Evolutionary conservation across 2,113 vertebrate species (phyloP), one percentile per base, ranked within the genome.

Genomic region (Tympanuchus pallidicinctus): DNA sequence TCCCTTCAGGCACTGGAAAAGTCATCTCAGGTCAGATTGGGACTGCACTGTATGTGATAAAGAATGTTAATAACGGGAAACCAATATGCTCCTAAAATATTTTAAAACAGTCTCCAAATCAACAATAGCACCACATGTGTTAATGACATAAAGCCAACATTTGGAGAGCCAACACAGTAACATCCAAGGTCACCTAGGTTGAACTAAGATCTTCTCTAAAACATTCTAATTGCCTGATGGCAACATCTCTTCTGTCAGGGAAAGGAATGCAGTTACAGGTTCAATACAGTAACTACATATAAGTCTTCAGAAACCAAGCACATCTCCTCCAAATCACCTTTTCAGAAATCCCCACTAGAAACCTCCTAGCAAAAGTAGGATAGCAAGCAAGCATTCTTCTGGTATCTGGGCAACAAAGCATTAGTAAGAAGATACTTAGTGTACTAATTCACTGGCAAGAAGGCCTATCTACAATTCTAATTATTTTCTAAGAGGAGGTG

Each of bases 401-500:
- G 52, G 24, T 71, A 83, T 93, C 76, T 81, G 63, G 63, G 88
- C 24, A 32, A 93, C 56, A 74, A 89, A 88, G 38, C 71, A 90
- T n/a, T 72, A 81, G 61, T 24, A 93, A 82, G 70, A 60, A 79
- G 73, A 87, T 61, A 76, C 48, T 36, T 74, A 27, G 43, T 80
- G 36, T 80, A 70, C 40, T 57, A 70, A 88, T 63, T 88, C 30
- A 36, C 40, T 70, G 48, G 21, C 76, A 92, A 74, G 42, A 74
- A 56, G 34, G 47, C 60, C 89, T 67, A 82, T 71, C 65, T 78
- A 67, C 80, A 90, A 77, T 32, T 81, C 36, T 42, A 71, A 77
- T 74, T 78, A 67, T 71, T 90, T 83, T 87, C 47, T 64, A 89
- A 74, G 57, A 89, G 38, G 30, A 88, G 56, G 65, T 11, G 42